Conservation (phyloP, 23 tunicate species). For the Botrylloides violaceus region DNA sequence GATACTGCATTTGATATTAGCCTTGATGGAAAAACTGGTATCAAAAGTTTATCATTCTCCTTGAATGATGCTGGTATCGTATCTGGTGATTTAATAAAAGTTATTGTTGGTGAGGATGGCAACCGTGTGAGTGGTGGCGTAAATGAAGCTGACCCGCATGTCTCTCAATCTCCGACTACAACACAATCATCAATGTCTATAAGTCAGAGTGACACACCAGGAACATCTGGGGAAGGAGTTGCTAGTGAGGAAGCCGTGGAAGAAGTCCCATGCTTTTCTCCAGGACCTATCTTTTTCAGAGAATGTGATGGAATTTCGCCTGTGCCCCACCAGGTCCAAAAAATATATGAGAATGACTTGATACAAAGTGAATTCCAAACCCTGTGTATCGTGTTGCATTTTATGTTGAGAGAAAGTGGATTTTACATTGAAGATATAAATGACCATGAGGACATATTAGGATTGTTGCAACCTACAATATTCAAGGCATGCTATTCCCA, state of each 20-base stretch:
- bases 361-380: conserved; percentile 62
- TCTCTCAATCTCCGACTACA: neutral
- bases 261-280: conserved; percentile 13
- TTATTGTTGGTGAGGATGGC: conserved; percentile 22
- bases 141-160: neutral
- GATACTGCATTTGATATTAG: conserved; percentile 27
- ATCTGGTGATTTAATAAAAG: conserved; percentile 65
- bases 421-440: conserved; percentile 20
- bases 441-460: conserved; percentile 8
- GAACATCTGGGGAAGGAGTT: neutral
- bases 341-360: conserved; percentile 17
- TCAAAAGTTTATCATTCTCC: conserved; percentile 15
- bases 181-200: conserved; percentile 11
- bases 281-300: conserved; percentile 40
- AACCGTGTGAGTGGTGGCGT: neutral
- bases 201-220: conserved; percentile 1
- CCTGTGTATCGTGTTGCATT: conserved; percentile 41
- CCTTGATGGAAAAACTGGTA: conserved; percentile 47
- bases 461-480: neutral
- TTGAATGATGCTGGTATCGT: conserved; percentile 41
- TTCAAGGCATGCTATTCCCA: conserved; percentile 47
- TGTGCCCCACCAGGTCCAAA: conserved; percentile 36
- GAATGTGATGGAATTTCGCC: conserved; percentile 50
- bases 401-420: conserved; percentile 75
- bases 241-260: neutral